phyloP scores from a whole-genome alignment of 1,140 invertebrate genomes.

The Eueides isabella region DNA sequence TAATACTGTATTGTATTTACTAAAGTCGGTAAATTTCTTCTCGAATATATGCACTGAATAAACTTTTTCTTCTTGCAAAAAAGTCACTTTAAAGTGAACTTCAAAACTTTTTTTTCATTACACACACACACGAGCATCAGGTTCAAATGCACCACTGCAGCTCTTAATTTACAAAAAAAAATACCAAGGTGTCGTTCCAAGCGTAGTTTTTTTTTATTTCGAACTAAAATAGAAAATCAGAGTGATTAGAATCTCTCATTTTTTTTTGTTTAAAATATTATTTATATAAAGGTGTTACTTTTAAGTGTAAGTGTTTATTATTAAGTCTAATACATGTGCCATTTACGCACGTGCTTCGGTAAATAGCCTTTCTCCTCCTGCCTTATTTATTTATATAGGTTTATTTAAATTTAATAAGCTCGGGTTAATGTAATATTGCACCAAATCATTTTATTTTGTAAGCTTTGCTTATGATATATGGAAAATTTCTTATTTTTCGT shows the following conservation, averaged over 20 bases:
- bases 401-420: neutral
- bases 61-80: too few species aligned
- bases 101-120: too few species aligned
- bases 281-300: slow-evolving; percentile 5
- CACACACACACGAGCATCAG: too few species aligned
- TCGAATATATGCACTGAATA: too few species aligned
- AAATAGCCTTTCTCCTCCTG: slow-evolving; percentile 52
- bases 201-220: neutral
- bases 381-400: slow-evolving; percentile 67
- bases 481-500: neutral
- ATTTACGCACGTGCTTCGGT: slow-evolving; percentile 72
- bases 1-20: too few species aligned
- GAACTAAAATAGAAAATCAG: neutral
- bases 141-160: too few species aligned
- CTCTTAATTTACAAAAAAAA: neutral
- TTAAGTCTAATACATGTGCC: slow-evolving; percentile 76
- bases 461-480: neutral
- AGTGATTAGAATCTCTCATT: neutral
- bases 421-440: slow-evolving; percentile 9
- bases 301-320: slow-evolving; percentile 33
- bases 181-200: neutral
- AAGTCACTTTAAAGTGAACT: too few species aligned
- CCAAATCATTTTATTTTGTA: neutral
- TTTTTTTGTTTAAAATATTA: neutral
- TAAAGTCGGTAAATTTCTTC: too few species aligned